Percentiles rank a stretch among this genome's conserved stretches.
Conservation (phyloP, 92 coral and sea anemone species). For the Bergia puertoricense region DNA sequence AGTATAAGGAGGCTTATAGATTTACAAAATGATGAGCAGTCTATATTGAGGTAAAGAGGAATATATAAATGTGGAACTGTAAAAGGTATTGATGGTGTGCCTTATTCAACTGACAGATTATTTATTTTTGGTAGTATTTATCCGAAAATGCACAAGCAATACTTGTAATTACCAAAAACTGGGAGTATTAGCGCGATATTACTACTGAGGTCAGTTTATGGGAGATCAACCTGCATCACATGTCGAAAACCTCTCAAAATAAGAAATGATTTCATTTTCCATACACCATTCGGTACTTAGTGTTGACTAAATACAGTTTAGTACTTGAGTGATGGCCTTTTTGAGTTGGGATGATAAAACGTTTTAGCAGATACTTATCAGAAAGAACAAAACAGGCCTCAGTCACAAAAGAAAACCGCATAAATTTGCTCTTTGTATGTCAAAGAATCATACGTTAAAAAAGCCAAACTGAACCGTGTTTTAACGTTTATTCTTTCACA, state of each 20-base stretch:
- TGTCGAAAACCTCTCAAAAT: not conserved
- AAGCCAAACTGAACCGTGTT: not conserved
- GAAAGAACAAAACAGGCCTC: not conserved
- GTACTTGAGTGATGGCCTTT: not conserved
- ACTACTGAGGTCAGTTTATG: not conserved
- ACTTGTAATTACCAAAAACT: not conserved
- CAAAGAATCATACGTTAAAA: not conserved
- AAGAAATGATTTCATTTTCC: not conserved
- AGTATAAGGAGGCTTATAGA: too few species aligned
- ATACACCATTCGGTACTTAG: not conserved
- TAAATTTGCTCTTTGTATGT: not conserved
- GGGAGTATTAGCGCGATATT: not conserved
- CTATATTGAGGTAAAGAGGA: not conserved
- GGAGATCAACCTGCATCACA: not conserved
- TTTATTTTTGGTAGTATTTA: not conserved
- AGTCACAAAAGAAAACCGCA: not conserved
- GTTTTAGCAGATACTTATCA: not conserved
- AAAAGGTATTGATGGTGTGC: not conserved
- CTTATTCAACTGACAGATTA: not conserved
- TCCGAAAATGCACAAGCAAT: not conserved
- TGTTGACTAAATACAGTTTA: not conserved
- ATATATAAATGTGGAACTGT: not conserved
- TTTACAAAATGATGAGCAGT: not conserved
- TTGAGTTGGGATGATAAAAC: not conserved
- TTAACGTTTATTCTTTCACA: conserved; percentile 6